Evolutionary conservation across 2,113 vertebrate species (phyloP), one percentile per base, ranked within the genome.

Genomic region (Rhinogobius similis): DNA sequence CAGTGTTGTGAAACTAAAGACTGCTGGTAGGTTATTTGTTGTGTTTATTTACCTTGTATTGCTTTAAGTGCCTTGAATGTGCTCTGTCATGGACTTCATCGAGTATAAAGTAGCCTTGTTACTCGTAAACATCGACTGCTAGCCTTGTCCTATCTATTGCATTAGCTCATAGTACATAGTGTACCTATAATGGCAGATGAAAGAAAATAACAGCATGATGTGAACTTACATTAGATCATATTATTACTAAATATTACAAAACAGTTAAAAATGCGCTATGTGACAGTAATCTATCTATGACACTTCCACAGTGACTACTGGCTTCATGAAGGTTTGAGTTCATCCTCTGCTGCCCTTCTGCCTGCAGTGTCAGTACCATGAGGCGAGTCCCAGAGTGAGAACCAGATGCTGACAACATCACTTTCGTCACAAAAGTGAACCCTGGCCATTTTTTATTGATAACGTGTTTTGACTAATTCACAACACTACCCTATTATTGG

Each of bases 21-120:
- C 23, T 5, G 20, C 18, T 53, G 82, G 87, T 86, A 84, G 73
- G 82, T 73, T 8, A 16, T 63, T 67, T 10, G 20, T 4, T 46
- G 43, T n/a, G 8, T n/a, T 46, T 58, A 3, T 9, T 7, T 10
- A 5, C 1, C 39, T 43, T 24, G 0, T 4, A 2, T 3, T 39
- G 4, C 0, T 43, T 44, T 68, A 27, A n/a, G 26, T 29, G 26
- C 14, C 14, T 67, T 36, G 20, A 7, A 13, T 16, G 1, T 41
- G 29, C 63, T 53, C 13, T 18, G 11, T 7, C 46, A 36, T 1
- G 10, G 20, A 16, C 20, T 12, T 41, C 12, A 41, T 41, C 39
- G 39, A 41, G 39, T 10, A 21, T 21, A 21, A n/a, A n/a, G 46
- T 48, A n/a, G 43, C 4, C 5, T 50, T 50, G 20, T 50, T n/a